These are phyloP conservation scores for Dissostichus mawsoni DNA, from an alignment of 2,113 vertebrate species.

Conservation along the genomic window DNA sequence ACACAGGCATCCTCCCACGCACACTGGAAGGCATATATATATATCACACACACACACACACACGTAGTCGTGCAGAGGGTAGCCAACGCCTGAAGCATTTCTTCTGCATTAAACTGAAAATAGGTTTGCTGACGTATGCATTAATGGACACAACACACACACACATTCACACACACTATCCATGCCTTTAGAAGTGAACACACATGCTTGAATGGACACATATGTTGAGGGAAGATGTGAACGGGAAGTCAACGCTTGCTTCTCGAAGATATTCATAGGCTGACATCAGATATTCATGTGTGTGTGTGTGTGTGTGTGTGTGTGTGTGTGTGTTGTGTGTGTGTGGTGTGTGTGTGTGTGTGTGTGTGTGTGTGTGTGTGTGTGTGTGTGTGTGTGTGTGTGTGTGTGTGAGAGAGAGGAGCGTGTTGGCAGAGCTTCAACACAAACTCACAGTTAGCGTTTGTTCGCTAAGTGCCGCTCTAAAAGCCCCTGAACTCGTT, in stretches of 20 bases:
- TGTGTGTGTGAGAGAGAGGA: no score
- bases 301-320: not conserved
- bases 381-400: not conserved
- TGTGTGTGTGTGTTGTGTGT: no score
- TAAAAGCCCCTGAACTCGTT: conserved; percentile 51
- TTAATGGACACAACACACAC: conserved; percentile 11
- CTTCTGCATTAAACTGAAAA: conserved; percentile 31
- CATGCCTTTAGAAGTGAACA: not conserved
- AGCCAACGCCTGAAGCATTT: conserved; percentile 21
- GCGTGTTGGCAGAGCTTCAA: conserved; percentile 11
- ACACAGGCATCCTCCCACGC: no score
- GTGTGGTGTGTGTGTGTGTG: no score
- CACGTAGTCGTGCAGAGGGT: conserved; percentile 46
- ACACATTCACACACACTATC: not conserved
- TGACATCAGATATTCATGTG: conserved; percentile 20
- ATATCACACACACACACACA: not conserved
- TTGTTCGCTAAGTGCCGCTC: conserved; percentile 54
- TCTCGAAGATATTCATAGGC: not conserved
- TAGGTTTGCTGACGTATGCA: conserved; percentile 48
- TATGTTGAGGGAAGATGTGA: not conserved
- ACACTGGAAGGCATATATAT: not conserved
- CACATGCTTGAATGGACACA: not conserved
- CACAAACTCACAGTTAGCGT: conserved; percentile 36
- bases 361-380: no score
- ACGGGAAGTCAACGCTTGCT: not conserved